Conservation (phyloP, 2,797 vertebrate species). For the Ptychobarbus kaznakovi region DNA sequence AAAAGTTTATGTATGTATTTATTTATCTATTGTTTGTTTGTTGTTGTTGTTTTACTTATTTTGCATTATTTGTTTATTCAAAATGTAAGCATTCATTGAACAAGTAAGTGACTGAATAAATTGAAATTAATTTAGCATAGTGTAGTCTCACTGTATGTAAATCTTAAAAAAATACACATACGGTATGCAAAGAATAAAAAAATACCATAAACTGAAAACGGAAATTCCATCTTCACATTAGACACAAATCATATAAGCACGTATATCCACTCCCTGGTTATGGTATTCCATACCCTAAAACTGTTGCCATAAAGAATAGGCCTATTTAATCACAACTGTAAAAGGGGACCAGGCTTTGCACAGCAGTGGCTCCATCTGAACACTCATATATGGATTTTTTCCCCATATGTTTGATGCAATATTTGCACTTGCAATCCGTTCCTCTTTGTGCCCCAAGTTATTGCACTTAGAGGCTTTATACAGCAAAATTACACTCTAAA, state of each 20-base stretch:
- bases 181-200: not conserved
- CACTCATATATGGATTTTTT: constrained; percentile 28
- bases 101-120: not conserved
- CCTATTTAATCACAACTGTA: not conserved
- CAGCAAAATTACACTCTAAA: not conserved
- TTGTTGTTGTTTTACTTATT: too few species aligned
- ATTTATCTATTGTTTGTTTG: too few species aligned
- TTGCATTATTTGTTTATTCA: not conserved
- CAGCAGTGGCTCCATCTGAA: constrained; percentile 18
- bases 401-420: not conserved
- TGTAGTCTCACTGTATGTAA: not conserved
- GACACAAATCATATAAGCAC: not conserved
- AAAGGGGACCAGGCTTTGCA: not conserved
- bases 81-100: not conserved
- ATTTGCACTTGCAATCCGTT: not conserved
- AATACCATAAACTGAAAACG: not conserved
- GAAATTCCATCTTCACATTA: not conserved
- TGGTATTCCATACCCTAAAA: not conserved
- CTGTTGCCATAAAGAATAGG: not conserved
- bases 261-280: not conserved
- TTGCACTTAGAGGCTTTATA: not conserved
- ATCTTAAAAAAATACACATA: not conserved
- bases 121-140: not conserved
- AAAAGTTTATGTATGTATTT: not conserved
- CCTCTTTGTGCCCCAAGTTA: not conserved